phyloP scores from a whole-genome alignment of 2,113 vertebrate genomes.

The Nyctibius bracteatus region DNA sequence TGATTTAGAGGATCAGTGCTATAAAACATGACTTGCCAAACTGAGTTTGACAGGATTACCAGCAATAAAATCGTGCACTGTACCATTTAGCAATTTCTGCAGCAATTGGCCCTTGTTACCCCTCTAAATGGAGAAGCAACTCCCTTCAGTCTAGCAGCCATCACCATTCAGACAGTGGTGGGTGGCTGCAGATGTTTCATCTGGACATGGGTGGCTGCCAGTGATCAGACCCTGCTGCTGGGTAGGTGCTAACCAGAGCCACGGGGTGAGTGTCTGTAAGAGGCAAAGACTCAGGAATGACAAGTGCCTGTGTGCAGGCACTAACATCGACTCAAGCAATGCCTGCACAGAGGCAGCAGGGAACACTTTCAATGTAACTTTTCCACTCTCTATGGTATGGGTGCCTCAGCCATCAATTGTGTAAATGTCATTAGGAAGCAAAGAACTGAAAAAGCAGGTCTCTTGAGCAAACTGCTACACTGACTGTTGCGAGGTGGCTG shows the following conservation, averaged over 20 bases:
- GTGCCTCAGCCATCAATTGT: fast-evolving
- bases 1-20: neutral
- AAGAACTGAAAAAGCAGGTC: neutral
- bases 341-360: neutral
- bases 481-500: neutral
- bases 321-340: neutral
- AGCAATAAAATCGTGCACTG: neutral
- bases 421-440: neutral
- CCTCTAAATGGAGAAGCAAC: neutral
- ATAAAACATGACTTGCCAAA: neutral
- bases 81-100: neutral
- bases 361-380: neutral
- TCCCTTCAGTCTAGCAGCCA: neutral
- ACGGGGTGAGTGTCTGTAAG: neutral
- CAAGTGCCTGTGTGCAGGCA: neutral
- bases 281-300: neutral
- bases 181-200: neutral
- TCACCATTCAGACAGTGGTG: neutral
- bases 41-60: neutral
- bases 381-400: neutral
- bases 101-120: neutral
- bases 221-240: neutral
- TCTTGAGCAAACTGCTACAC: neutral
- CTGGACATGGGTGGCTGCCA: neutral
- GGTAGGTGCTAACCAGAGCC: neutral